Conservation (phyloP, 1,140 invertebrate species). For the Pollicipes pollicipes region DNA sequence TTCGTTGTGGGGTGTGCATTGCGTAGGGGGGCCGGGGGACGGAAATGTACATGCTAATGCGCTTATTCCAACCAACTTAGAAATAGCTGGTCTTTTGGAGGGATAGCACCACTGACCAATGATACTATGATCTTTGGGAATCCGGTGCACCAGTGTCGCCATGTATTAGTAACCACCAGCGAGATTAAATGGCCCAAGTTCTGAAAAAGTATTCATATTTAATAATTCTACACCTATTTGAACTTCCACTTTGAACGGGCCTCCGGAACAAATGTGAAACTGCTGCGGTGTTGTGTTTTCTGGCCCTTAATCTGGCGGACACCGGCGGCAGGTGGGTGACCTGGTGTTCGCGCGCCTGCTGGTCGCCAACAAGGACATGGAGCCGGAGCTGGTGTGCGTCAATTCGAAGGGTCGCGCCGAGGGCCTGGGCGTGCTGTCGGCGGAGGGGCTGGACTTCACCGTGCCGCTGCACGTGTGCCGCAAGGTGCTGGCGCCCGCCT, state of each 20-base stretch:
- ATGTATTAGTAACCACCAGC: no score
- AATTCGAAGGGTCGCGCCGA: slow-evolving; percentile 63
- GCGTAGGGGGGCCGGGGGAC: background rate
- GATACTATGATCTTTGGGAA: no score
- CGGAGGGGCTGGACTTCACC: slow-evolving; percentile 43
- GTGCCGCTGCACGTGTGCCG: slow-evolving; percentile 38
- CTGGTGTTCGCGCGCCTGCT: slow-evolving; percentile 59
- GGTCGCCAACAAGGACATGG: slow-evolving; percentile 73
- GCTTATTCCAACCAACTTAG: background rate
- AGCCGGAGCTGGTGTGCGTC: slow-evolving; percentile 82
- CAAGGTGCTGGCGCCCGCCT: slow-evolving; percentile 54
- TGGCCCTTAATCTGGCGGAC: no score
- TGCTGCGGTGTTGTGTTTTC: no score
- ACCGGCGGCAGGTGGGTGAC: slow-evolving; percentile 17
- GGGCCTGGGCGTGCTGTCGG: slow-evolving; percentile 54
- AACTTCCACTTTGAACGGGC: no score
- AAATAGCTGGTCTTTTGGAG: slow-evolving; percentile 22
- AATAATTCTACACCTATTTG: slow-evolving; percentile 10
- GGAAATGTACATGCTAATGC: no score
- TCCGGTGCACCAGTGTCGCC: no score
- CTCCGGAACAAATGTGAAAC: no score
- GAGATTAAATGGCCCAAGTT: no score
- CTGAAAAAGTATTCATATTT: no score
- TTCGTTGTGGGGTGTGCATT: background rate
- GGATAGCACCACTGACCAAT: no score